Base-by-base conservation (phyloP, 1,140 invertebrate genomes). In the Drosophila teissieri region DNA sequence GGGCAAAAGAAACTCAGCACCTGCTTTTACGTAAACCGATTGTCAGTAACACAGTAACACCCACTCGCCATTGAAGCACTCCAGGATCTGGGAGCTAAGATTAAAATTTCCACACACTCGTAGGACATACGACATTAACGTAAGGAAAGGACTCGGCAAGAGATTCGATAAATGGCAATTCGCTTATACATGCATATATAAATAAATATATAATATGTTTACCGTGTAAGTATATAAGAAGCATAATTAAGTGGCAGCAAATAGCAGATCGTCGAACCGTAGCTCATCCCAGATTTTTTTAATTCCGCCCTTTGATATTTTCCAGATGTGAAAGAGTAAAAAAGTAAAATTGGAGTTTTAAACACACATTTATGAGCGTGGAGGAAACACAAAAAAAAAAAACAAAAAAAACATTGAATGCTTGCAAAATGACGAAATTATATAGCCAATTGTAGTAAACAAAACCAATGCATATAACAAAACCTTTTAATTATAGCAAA, bases 191-290 rank as follows among this genome's bases (percentile, higher is more conserved):
- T 77, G 78, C 48, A 85, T 75, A 78, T 76, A 76, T 51, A 62
- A 77, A 62, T 53, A 73, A 81, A 64, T 60, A 77, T 65, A 78
- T 69, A 79, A 79, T 84, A 84, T 85, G 77, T 84, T 80, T 84
- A 80, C 85, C 69, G 68, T 84, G 81, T 84, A 85, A 85, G 77
- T 82, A 83, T 72, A 85, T 73, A 84, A 84, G 76, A 79, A 80
- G 80, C 80, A 79, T 79, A 79, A 80, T 80, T 80, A 80, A 80
- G 75, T 67, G 82, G 54, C 68, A 74, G 62, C 57, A 64, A 61
- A 42, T 51, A 31, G 39, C 68, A 64, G 61, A 76, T 46, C 52
- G 69, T 69, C 46, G 46, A 15, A 56, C 15, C 37, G 61, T 42
- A 74, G 54, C 54, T 67, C 73, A 57, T 73, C 42, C 53, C 54